phyloP scores from a whole-genome alignment of 2,888 invertebrate species.

The Apotomis turbidana region DNA sequence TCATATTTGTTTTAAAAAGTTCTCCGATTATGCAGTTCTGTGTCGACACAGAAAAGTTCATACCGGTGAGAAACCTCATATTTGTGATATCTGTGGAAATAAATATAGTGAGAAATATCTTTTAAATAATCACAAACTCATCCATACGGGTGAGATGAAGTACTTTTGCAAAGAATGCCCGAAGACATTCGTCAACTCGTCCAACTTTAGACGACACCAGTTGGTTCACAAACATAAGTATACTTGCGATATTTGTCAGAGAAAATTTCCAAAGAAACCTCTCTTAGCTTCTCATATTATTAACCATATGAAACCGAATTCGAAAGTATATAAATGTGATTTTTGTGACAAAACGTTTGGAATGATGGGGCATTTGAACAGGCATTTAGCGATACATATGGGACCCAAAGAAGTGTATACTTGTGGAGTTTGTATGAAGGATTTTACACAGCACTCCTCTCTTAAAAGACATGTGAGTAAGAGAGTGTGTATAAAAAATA shows the following conservation, averaged over 20 bases:
- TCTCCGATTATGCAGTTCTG: constrained; percentile 1
- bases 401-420: too few relatives aligned
- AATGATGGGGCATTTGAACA: too few relatives aligned
- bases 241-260: neutral
- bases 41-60: neutral
- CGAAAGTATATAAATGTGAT: neutral
- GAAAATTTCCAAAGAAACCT: neutral
- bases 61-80: neutral
- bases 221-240: neutral
- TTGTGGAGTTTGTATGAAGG: too few relatives aligned
- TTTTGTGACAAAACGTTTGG: too few relatives aligned
- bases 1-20: neutral
- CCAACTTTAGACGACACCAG: neutral
- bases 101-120: constrained; percentile 16
- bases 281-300: neutral
- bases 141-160: constrained; percentile 9
- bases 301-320: neutral
- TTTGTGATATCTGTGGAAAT: constrained; percentile 7
- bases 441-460: too few relatives aligned
- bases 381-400: too few relatives aligned
- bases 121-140: constrained; percentile 8
- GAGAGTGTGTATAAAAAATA: too few relatives aligned
- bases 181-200: neutral
- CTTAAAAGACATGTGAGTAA: too few relatives aligned
- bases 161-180: constrained; percentile 6